Evolutionary conservation across 2,797 vertebrate genomes (phyloP).

Genomic region (Sandelia bainsii): DNA sequence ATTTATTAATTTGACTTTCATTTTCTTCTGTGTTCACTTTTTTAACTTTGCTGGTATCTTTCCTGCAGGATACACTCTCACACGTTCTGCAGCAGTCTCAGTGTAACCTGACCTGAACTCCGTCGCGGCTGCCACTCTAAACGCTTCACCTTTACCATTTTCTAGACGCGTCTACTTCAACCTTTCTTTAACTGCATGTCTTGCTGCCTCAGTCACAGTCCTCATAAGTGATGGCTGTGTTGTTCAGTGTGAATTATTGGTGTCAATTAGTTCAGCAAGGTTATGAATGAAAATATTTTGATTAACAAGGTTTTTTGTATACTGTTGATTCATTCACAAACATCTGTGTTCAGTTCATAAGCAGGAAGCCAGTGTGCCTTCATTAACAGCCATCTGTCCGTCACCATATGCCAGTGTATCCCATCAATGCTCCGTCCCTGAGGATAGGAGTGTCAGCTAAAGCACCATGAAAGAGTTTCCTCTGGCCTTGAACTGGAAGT

Average conservation of each 20-base stretch:
- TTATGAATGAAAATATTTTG: neutral
- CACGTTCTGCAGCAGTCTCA: conserved; percentile 17
- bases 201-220: conserved; percentile 10
- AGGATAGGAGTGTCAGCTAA: conserved; percentile 1
- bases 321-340: conserved; percentile 7
- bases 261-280: neutral
- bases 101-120: conserved; percentile 76
- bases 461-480: conserved; percentile 8
- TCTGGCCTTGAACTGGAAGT: conserved; percentile 23
- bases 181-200: conserved; percentile 55
- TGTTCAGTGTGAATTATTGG: neutral
- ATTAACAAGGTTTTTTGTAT: neutral
- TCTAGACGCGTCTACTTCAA: conserved; percentile 51
- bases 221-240: neutral
- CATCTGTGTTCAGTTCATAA: conserved; percentile 4
- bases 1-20: too few relatives aligned
- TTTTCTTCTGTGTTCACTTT: conserved; percentile 26
- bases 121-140: conserved; percentile 73
- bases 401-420: conserved; percentile 15
- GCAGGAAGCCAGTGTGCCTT: conserved; percentile 12
- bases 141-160: conserved; percentile 87
- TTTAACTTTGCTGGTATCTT: neutral
- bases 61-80: conserved; percentile 19
- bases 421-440: conserved; percentile 16
- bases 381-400: conserved; percentile 28